Conservation (phyloP, 2,888 invertebrate genomes). For the Bruchidius siliquastri region DNA sequence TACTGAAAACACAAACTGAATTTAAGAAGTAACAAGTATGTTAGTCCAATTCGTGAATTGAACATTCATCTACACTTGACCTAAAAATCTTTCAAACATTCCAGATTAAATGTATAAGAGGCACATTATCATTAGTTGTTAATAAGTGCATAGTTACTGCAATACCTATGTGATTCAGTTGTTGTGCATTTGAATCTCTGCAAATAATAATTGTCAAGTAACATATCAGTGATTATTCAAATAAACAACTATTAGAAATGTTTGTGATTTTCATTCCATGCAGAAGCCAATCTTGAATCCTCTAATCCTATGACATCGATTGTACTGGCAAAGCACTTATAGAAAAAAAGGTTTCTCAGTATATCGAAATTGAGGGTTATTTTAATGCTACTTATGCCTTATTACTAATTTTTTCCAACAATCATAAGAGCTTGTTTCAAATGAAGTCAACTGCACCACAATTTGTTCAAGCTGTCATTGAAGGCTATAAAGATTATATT, state of each 20-base stretch:
- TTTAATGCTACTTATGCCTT: too few relatives aligned
- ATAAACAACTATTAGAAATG: background rate
- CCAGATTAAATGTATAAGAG: conserved; percentile 26
- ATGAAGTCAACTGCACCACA: too few relatives aligned
- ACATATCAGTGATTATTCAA: conserved; percentile 26
- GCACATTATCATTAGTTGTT: conserved; percentile 21
- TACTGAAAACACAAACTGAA: background rate
- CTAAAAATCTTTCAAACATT: conserved; percentile 19
- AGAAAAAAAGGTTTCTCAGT: too few relatives aligned
- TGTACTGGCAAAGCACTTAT: too few relatives aligned
- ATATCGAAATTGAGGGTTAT: too few relatives aligned
- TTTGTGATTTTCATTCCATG: background rate
- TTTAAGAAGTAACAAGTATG: conserved; percentile 1
- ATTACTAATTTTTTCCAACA: too few relatives aligned
- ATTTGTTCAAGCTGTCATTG: too few relatives aligned
- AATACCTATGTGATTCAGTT: conserved; percentile 29
- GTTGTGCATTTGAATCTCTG: conserved; percentile 22
- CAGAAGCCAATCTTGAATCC: too few relatives aligned
- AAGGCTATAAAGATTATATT: too few relatives aligned
- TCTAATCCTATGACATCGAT: too few relatives aligned
- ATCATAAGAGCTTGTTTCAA: too few relatives aligned
- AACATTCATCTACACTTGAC: background rate
- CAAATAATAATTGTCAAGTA: conserved; percentile 29
- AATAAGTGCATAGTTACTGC: conserved; percentile 19
- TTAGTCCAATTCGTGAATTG: conserved; percentile 4